phyloP scores from a whole-genome alignment of 2,888 invertebrate species.

The Abrostola tripartita region DNA sequence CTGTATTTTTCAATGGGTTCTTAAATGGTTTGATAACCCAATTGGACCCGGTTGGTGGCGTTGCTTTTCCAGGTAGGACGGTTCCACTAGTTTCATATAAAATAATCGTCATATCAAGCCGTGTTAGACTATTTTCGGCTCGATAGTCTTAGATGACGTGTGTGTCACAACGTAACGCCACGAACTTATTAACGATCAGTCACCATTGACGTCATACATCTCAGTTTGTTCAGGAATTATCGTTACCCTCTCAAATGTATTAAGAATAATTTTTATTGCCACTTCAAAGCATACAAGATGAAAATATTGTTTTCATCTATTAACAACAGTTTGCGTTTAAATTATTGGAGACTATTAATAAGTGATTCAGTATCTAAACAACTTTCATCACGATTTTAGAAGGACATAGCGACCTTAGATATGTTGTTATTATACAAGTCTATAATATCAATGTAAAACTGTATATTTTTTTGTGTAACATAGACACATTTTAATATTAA shows the following conservation, averaged over 20 bases:
- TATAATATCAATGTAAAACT: too few relatives aligned
- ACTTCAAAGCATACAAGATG: not conserved
- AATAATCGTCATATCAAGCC: conserved; percentile 1
- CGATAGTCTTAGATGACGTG: not conserved
- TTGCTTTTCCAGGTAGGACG: too few relatives aligned
- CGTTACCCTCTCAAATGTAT: conserved; percentile 1
- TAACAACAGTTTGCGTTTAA: not conserved
- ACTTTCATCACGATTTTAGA: too few relatives aligned
- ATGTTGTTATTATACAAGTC: too few relatives aligned
- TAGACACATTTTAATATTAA: conserved; percentile 5
- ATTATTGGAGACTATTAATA: not conserved
- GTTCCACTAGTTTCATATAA: too few relatives aligned
- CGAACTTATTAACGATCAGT: conserved; percentile 1
- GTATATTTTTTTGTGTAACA: conserved; percentile 11
- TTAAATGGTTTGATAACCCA: too few relatives aligned
- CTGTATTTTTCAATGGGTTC: too few relatives aligned
- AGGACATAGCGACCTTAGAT: too few relatives aligned
- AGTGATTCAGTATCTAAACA: not conserved
- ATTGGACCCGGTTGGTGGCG: too few relatives aligned
- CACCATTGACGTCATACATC: conserved; percentile 6
- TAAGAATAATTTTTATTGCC: not conserved
- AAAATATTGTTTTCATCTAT: not conserved
- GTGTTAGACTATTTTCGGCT: conserved; percentile 4
- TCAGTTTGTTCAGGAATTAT: conserved; percentile 5
- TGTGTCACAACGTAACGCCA: not conserved